These are phyloP conservation scores for Myotis pilosus DNA, from an alignment of 2,797 vertebrate species.

Conservation along the genomic window DNA sequence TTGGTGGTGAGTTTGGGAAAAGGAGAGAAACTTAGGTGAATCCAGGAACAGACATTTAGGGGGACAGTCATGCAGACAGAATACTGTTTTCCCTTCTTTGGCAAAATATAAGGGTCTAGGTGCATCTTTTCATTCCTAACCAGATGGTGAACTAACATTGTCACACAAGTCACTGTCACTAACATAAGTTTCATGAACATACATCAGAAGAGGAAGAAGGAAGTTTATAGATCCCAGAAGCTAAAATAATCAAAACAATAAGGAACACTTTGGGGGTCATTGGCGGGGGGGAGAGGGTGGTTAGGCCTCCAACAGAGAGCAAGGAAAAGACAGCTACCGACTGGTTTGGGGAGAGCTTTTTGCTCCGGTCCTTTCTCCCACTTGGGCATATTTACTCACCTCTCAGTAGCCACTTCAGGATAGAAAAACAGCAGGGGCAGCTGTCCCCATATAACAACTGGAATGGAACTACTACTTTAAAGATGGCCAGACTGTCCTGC, in stretches of 20 bases:
- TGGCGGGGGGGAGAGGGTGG: too few relatives aligned
- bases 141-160: not conserved
- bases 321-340: not conserved
- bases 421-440: not conserved
- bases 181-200: not conserved
- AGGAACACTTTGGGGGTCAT: not conserved
- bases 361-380: not conserved
- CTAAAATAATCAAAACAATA: too few relatives aligned
- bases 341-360: not conserved
- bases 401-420: not conserved
- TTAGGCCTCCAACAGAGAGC: too few relatives aligned
- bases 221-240: not conserved
- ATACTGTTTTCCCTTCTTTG: not conserved
- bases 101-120: not conserved
- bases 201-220: not conserved
- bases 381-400: not conserved
- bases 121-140: not conserved
- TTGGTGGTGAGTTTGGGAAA: not conserved
- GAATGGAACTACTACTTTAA: not conserved
- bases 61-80: not conserved
- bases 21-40: not conserved
- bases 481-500: not conserved
- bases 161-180: not conserved
- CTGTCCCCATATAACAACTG: rapidly evolving
- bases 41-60: not conserved